Conservation (phyloP, 2,113 vertebrate genomes). For the Aix galericulata region DNA sequence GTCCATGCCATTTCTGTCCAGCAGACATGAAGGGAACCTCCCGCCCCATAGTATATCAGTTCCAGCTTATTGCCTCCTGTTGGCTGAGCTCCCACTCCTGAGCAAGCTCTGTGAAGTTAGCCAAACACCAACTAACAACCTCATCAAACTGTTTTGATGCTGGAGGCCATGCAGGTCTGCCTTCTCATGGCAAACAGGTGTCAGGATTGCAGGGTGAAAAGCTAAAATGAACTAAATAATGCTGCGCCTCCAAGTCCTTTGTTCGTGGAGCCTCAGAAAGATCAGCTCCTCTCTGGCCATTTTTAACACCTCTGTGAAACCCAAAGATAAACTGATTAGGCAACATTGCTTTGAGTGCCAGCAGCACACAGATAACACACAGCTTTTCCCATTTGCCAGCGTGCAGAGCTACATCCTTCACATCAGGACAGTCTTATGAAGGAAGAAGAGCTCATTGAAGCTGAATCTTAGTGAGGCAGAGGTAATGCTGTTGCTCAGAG, state of each 20-base stretch:
- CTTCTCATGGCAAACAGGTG: background rate
- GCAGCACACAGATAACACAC: slow-evolving; percentile 1
- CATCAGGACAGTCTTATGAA: background rate
- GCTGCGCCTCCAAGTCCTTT: background rate
- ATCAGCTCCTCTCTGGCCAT: background rate
- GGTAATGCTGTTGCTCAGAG: background rate
- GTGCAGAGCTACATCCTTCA: background rate
- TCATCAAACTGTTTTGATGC: background rate
- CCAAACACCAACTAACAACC: background rate
- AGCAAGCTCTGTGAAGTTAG: background rate
- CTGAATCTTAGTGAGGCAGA: background rate
- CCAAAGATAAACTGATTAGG: slow-evolving; percentile 59
- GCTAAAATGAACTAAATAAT: background rate
- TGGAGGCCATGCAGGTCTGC: background rate
- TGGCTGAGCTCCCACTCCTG: background rate
- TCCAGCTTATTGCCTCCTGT: background rate
- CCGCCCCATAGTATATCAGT: fast-evolving
- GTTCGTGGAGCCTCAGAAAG: background rate
- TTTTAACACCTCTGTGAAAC: slow-evolving; percentile 13
- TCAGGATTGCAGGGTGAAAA: background rate
- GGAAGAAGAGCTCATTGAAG: slow-evolving; percentile 16
- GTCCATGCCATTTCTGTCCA: background rate
- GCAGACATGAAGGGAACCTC: background rate
- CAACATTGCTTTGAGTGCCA: slow-evolving; percentile 24
- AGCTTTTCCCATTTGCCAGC: slow-evolving; percentile 12